Evolutionary conservation across 2,113 vertebrate genomes (phyloP), one percentile per base, ranked within the genome.

Genomic region (Neodon shergylaensis): DNA sequence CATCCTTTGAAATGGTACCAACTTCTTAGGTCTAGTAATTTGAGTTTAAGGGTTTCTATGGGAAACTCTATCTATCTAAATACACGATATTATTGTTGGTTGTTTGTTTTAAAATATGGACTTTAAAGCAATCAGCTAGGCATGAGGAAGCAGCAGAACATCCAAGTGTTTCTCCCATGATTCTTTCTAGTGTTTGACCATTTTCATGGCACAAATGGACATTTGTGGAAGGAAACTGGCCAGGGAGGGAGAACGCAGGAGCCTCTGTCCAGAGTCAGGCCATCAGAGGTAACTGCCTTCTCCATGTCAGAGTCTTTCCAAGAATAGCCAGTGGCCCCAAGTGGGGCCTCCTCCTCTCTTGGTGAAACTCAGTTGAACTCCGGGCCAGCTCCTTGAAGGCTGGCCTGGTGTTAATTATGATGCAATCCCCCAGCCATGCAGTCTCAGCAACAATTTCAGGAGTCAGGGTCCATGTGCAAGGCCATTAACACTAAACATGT

Each of bases 401-500:
- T 1, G 31, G 96, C 88, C 92, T 89, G 88, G 85, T 95, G 42
- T 97, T 97, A 98, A 97, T 96, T 98, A 72, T 96, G 94, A 94
- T 68, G 89, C 79, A 88, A 78, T 95, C 78, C 73, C 84, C 89
- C 92, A 97, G 93, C 86, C 17, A 0, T 58, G 33, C 84, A 93
- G 90, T 86, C 97, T 97, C 94, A 97, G 97, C 92, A 98, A 97
- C 90, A 58, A 96, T 96, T 97, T 97, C 95, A 89, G 95, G 96
- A 98, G 96, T 94, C 96, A 84, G 98, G 97, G 94, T 92, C 97
- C 58, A 47, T 97, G 88, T 96, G 96, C 96, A 97, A 98, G 98
- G 97, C 98, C 98, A 98, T 99, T 98, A 98, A 98, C 98, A 96
- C 90, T 98, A 98, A 98, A 98, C 90, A 98, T 98, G 98, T 98